Conservation (phyloP, 2,888 invertebrate species). For the Agriopis marginaria region DNA sequence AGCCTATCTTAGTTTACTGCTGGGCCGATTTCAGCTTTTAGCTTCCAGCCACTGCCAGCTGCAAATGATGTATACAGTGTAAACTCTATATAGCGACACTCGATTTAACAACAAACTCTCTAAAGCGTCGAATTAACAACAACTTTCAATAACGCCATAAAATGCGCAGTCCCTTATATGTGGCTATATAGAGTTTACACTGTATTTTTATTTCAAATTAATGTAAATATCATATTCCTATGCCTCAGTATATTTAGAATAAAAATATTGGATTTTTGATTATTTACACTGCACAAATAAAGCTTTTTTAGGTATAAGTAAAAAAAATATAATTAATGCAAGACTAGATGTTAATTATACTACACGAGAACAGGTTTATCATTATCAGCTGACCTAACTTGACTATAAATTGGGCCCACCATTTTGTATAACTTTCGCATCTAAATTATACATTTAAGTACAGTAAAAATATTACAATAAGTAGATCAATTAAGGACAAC, state of each 20-base stretch:
- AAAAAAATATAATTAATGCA: background rate
- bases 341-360: background rate
- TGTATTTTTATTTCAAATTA: background rate
- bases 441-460: slow-evolving; percentile 2
- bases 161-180: too few species aligned
- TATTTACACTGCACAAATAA: slow-evolving; percentile 1
- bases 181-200: too few species aligned
- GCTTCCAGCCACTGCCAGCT: too few species aligned
- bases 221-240: background rate
- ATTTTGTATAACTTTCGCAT: slow-evolving; percentile 12
- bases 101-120: too few species aligned
- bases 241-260: background rate
- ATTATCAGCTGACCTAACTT: background rate
- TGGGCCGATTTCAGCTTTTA: too few species aligned
- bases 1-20: too few species aligned
- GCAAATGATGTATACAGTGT: too few species aligned
- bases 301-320: background rate
- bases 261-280: background rate
- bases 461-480: background rate
- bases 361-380: background rate
- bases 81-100: too few species aligned
- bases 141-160: too few species aligned
- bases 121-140: too few species aligned
- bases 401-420: slow-evolving; percentile 19
- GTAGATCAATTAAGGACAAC: too few species aligned